Percentiles rank a stretch among this genome's conserved stretches.
Conservation (phyloP, 2,113 vertebrate genomes). For the Ammodramus savannarum region DNA sequence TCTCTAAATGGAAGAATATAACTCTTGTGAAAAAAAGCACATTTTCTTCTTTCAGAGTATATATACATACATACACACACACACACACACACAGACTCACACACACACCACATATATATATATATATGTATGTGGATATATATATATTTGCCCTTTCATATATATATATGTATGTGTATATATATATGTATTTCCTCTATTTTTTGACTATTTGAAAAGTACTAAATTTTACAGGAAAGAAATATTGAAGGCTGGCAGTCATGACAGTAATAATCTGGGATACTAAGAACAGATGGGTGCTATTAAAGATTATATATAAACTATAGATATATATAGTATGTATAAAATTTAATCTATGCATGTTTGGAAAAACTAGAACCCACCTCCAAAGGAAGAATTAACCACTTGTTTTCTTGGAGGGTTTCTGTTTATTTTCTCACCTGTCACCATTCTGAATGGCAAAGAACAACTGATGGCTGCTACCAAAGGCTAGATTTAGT, state of each 20-base stretch:
- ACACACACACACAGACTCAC: no score
- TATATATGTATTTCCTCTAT: not conserved
- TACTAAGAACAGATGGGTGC: not conserved
- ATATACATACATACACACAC: no score
- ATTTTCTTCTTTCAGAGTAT: not conserved
- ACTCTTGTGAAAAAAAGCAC: not conserved
- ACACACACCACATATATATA: no score
- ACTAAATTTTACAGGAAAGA: not conserved
- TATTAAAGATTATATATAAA: not conserved
- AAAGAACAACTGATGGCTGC: not conserved
- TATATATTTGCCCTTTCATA: not conserved
- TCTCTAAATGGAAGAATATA: not conserved
- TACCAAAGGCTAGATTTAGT: not conserved
- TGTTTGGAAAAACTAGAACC: not conserved
- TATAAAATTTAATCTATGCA: not conserved
- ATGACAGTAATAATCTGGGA: not conserved
- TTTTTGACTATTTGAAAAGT: not conserved
- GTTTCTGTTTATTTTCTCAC: not conserved
- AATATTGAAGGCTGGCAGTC: not conserved
- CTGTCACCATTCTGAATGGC: not conserved
- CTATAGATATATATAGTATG: not conserved
- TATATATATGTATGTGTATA: not conserved
- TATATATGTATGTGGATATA: not conserved
- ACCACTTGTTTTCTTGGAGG: not conserved
- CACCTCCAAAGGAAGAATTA: not conserved